Base-by-base conservation (phyloP, 2,888 invertebrate species). In the Pheosia gnoma region DNA sequence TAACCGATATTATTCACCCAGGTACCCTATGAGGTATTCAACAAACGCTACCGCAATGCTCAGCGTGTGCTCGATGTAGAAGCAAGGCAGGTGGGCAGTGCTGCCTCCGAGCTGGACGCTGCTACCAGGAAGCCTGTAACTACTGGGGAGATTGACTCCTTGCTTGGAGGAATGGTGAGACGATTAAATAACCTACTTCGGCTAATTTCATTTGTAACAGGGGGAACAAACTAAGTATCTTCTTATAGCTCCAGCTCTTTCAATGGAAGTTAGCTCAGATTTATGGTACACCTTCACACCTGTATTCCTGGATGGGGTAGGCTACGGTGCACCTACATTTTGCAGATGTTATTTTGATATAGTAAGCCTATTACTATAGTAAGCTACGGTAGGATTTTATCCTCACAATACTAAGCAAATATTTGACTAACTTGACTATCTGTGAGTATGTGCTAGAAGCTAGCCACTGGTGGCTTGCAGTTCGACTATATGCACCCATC, bases 1-100 rank as follows among this genome's bases (percentile, higher is more conserved):
- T 25, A 25, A 13, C 10, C 38, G 55, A 57, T 61, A 25, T 25
- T 25, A 25, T 25, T 25, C 25, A 25, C 85, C 25, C 78, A 98
- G 98, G 98, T 99, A 71, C 99, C 99, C 2, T 99, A 99, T 84
- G 99, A 99, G 91, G 96, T 99, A 58, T 94, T 99, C 71, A 99
- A 99, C 91, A 99, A 99, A 88, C 98, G 98, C 80, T 99, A 99
- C 87, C 96, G 99, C 61, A 96, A 97, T 56, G 98, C 99, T 3
- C 99, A 99, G 89, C 98, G 99, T 79, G 96, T 97, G 10, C 92
- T 99, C 63, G 99, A 99, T 82, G 95, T 99, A 63, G 99, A 98
- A 86, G 97, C 97, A 0, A 96, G 98, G 2, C 97, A 98, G 84
- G 97, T 99, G 3, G 96, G 97, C 74, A 95, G 95, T 67, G 95